Conservation (phyloP, 2,888 invertebrate species). For the Leptogaster cylindrica region DNA sequence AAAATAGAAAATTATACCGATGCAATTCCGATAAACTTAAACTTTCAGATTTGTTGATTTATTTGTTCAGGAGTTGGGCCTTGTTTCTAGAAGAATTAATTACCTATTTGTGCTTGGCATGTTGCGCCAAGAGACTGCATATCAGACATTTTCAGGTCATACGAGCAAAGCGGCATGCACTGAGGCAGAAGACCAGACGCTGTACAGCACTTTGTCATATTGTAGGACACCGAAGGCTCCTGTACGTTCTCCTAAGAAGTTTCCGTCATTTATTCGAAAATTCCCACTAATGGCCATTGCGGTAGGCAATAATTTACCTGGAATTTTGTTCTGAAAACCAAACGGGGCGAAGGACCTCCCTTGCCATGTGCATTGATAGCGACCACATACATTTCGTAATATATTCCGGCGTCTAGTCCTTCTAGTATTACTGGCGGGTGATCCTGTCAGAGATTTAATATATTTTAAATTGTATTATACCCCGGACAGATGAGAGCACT, state of each 20-base stretch:
- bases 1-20: neutral
- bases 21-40: neutral
- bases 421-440: slow-evolving; percentile 78
- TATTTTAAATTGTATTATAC: neutral
- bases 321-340: slow-evolving; percentile 75
- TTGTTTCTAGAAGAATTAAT: slow-evolving; percentile 53
- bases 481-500: no score
- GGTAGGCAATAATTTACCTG: slow-evolving; percentile 49
- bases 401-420: slow-evolving; percentile 73
- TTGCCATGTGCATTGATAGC: slow-evolving; percentile 81
- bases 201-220: slow-evolving; percentile 80
- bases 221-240: slow-evolving; percentile 69
- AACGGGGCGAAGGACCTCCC: slow-evolving; percentile 75
- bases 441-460: slow-evolving; percentile 55
- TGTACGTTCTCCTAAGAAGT: slow-evolving; percentile 50
- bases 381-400: slow-evolving; percentile 81
- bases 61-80: neutral
- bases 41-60: slow-evolving; percentile 6
- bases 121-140: slow-evolving; percentile 74
- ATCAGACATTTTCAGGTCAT: slow-evolving; percentile 82
- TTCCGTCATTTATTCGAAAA: slow-evolving; percentile 10
- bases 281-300: neutral
- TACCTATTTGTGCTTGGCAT: slow-evolving; percentile 79
- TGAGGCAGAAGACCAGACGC: slow-evolving; percentile 66
- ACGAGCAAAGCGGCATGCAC: slow-evolving; percentile 80